These are phyloP conservation scores for Ctenicera cuprea DNA, from an alignment of 2,888 invertebrate genomes.

Conservation along the genomic window DNA sequence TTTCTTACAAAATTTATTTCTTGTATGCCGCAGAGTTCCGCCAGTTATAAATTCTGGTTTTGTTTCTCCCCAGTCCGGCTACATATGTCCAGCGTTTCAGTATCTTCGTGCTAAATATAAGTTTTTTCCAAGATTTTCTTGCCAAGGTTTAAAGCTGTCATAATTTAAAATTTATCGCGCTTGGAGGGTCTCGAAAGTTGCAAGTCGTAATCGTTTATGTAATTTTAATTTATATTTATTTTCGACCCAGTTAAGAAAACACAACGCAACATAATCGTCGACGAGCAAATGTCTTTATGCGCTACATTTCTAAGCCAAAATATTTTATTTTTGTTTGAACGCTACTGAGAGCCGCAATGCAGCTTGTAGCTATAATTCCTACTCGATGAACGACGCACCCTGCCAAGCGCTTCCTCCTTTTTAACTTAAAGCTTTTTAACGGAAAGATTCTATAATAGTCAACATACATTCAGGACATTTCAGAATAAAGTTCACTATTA, in stretches of 20 bases:
- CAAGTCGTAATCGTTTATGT: conserved; percentile 14
- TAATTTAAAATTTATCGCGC: conserved; percentile 33
- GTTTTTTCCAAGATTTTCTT: conserved; percentile 26
- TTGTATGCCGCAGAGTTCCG: conserved; percentile 19
- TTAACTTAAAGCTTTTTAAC: conserved; percentile 17
- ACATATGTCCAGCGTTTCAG: conserved; percentile 36
- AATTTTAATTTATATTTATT: conserved; percentile 22
- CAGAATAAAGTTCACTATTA: no score
- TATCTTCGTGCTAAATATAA: conserved; percentile 44
- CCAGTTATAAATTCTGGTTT: conserved; percentile 48
- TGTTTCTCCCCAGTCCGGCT: conserved; percentile 31
- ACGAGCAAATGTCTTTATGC: conserved; percentile 4
- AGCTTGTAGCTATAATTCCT: conserved; percentile 5
- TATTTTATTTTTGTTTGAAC: conserved; percentile 35
- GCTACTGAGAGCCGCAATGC: conserved; percentile 31
- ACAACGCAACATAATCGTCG: neutral
- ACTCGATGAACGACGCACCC: neutral
- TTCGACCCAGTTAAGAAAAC: conserved; percentile 4
- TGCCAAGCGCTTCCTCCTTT: conserved; percentile 20
- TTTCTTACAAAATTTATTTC: conserved; percentile 44
- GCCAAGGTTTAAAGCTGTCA: conserved; percentile 32
- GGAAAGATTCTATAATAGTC: no score
- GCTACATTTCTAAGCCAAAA: conserved; percentile 24
- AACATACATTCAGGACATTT: neutral
- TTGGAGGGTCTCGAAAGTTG: neutral